Evolutionary conservation across 1,140 invertebrate genomes (phyloP).

Genomic region (Propsilocerus akamusi): DNA sequence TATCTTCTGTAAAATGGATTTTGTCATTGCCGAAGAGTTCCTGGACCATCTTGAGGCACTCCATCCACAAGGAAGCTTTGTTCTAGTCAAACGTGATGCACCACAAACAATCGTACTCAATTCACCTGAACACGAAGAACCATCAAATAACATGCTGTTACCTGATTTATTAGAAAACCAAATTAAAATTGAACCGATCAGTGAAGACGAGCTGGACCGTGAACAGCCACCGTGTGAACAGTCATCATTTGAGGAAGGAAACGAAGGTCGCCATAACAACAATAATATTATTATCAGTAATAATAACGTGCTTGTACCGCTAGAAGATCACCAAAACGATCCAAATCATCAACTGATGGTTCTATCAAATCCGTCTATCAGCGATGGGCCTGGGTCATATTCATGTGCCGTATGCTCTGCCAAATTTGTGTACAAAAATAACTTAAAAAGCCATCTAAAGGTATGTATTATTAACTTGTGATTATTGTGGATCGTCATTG

Average conservation of each 20-base stretch:
- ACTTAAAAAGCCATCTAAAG: background rate
- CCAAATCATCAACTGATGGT: background rate
- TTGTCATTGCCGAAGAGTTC: background rate
- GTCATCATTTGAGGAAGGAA: no score
- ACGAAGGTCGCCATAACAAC: background rate
- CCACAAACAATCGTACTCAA: background rate
- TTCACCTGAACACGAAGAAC: background rate
- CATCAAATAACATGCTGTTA: background rate
- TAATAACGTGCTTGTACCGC: no score
- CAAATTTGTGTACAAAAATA: slow-evolving; percentile 2
- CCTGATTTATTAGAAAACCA: background rate
- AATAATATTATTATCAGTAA: no score
- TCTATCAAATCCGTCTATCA: background rate
- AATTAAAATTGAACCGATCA: background rate
- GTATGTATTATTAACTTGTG: no score
- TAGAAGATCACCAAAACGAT: no score
- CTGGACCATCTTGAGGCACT: background rate
- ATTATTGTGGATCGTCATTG: no score
- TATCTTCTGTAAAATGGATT: slow-evolving; percentile 1
- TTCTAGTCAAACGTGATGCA: background rate
- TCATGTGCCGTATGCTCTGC: background rate
- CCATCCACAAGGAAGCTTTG: background rate
- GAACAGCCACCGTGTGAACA: background rate
- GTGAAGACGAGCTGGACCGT: background rate
- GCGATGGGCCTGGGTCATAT: background rate